Evolutionary conservation across 2,888 invertebrate species (phyloP), one percentile per base, ranked within the genome.

Genomic region (Lepidochrysops patricia): DNA sequence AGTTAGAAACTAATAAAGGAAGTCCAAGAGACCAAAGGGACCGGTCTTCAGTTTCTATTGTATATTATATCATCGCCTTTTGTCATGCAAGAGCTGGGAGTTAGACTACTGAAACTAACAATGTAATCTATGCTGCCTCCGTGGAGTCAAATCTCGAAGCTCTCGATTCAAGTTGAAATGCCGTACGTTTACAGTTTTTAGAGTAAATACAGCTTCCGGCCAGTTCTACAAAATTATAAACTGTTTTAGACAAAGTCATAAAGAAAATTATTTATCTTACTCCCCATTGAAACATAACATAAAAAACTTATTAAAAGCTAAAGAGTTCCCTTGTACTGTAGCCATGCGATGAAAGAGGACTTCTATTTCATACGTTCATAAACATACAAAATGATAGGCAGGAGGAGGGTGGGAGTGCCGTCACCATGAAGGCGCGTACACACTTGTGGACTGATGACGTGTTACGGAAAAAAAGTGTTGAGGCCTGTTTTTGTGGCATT

Each of bases 321-420:
- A 54, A 54, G 19, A 43, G 43, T 19, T 43, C 43, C 43, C 43
- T 43, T 43, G 43, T 19, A 23, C 43, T 43, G 23, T 9, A 43
- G 43, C 43, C 23, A 43, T 58, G 56, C 4, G 27, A 58, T 48
- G 35, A 48, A 26, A 57, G 35, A 57, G 27, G 15, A 29, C 29
- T 54, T 54, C 32, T 54, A 54, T 54, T 54, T 54, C 54, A 54
- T 54, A 54, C 54, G 54, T 54, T 54, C 54, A 56, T 64, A 68
- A 70, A 72, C 70, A 67, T 68, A 68, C 65, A 70, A 70, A 73
- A 72, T 70, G 67, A 70, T 77, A 74, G 69, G 68, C 72, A 71
- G 77, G 79, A 73, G 77, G 75, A 78, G 73, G 72, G 73, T 68
- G 72, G 70, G 74, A 76, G 79, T 73, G 77, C 73, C 77, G 75